A percentile compares a stretch with the other conserved stretches of the same genome.
Evolutionary conservation across 1,140 invertebrate genomes (phyloP).

Genomic region (Mamestra configurata): DNA sequence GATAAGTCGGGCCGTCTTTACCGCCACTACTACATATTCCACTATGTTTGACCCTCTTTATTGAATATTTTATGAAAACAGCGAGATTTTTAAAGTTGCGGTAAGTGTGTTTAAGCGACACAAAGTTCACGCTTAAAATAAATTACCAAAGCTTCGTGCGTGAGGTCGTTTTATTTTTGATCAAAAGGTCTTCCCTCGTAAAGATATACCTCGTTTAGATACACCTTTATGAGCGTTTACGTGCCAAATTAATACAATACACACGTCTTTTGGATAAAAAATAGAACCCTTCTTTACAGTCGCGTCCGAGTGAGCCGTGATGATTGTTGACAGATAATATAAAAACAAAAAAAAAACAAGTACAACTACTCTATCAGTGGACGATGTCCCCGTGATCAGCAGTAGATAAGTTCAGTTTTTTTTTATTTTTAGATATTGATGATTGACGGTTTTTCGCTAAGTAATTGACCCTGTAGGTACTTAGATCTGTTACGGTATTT

Average conservation of each 20-base stretch:
- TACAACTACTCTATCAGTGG: too few species aligned
- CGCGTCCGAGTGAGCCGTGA: too few species aligned
- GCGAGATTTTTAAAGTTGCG: constrained; percentile 26
- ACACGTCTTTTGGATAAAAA: not conserved
- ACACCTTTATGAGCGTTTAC: not conserved
- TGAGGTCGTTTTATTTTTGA: constrained; percentile 1
- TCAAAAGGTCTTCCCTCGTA: not conserved
- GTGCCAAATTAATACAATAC: not conserved
- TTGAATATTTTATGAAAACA: constrained; percentile 63
- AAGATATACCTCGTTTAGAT: not conserved
- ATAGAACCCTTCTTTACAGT: not conserved
- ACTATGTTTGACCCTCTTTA: constrained; percentile 5
- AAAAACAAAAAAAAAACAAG: too few species aligned
- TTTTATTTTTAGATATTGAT: too few species aligned
- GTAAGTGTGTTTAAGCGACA: not conserved
- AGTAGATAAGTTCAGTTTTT: too few species aligned
- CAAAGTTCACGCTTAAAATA: constrained; percentile 2
- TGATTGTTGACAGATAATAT: too few species aligned
- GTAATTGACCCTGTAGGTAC: too few species aligned
- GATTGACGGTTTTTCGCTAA: too few species aligned
- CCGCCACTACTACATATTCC: constrained; percentile 56
- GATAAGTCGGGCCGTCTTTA: constrained; percentile 54
- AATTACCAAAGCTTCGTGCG: not conserved
- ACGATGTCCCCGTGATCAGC: too few species aligned
- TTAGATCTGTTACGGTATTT: too few species aligned